Percentiles rank a stretch among this genome's conserved stretches.
Conservation (phyloP, 2,888 invertebrate species). For the Drosophila tanythrix region DNA sequence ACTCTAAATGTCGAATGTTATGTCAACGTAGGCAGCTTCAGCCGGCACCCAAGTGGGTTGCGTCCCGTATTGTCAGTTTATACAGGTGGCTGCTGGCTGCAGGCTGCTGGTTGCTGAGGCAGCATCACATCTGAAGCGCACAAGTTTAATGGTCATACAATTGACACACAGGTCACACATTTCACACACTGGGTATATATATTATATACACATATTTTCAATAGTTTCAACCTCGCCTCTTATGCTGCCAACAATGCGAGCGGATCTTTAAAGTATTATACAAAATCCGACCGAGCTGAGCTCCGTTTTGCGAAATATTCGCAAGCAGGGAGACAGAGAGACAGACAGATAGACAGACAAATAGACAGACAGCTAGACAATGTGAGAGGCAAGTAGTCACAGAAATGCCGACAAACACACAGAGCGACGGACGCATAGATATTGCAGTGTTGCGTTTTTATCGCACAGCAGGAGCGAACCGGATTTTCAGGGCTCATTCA, state of each 20-base stretch:
- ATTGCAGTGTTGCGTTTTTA: constrained; percentile 51
- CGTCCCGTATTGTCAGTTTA: constrained; percentile 16
- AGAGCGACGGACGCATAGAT: constrained; percentile 7
- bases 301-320: constrained; percentile 35
- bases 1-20: constrained; percentile 37
- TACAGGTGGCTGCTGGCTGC: background rate
- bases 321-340: constrained; percentile 1
- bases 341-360: constrained; percentile 1
- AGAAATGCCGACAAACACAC: constrained; percentile 1
- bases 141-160: constrained; percentile 70
- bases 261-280: constrained; percentile 26
- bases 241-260: constrained; percentile 11
- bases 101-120: background rate
- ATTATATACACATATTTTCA: background rate
- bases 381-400: constrained; percentile 4
- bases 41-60: background rate
- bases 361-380: constrained; percentile 14
- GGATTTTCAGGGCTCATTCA: constrained; percentile 1
- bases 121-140: constrained; percentile 48
- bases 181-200: constrained; percentile 23
- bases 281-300: constrained; percentile 36
- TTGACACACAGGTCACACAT: constrained; percentile 65
- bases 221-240: background rate
- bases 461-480: constrained; percentile 20
- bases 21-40: constrained; percentile 23